These are phyloP conservation scores for Ctenodactylus gundi DNA, from an alignment of 2,113 vertebrate genomes.

Conservation along the genomic window DNA sequence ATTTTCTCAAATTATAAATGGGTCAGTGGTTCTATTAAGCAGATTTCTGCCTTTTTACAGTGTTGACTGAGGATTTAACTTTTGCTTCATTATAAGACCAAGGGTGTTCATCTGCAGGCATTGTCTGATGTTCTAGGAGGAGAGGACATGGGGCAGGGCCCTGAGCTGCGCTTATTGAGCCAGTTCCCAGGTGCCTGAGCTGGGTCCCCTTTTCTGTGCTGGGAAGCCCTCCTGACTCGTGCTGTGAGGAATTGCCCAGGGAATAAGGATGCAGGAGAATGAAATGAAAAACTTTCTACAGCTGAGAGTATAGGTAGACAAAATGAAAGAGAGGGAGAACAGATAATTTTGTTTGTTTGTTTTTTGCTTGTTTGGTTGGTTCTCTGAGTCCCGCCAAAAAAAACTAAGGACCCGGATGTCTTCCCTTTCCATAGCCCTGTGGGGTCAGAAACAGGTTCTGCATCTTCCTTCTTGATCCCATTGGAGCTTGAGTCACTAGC, in stretches of 20 bases:
- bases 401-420: not conserved
- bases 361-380: too few relatives aligned
- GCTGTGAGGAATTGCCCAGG: not conserved
- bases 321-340: not conserved
- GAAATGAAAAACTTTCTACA: not conserved
- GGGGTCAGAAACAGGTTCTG: not conserved
- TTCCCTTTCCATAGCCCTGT: not conserved
- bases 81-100: not conserved
- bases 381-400: not conserved
- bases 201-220: not conserved
- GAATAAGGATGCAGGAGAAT: not conserved
- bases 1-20: slow-evolving; percentile 5
- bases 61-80: not conserved
- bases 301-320: not conserved
- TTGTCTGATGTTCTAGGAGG: not conserved
- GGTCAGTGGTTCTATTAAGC: not conserved
- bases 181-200: not conserved
- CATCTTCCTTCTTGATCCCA: not conserved
- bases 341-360: too few relatives aligned
- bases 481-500: not conserved
- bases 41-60: not conserved
- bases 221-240: not conserved
- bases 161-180: too few relatives aligned
- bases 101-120: not conserved
- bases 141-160: not conserved